Evolutionary conservation across 2,113 vertebrate species (phyloP).

Genomic region (Cynocephalus volans): DNA sequence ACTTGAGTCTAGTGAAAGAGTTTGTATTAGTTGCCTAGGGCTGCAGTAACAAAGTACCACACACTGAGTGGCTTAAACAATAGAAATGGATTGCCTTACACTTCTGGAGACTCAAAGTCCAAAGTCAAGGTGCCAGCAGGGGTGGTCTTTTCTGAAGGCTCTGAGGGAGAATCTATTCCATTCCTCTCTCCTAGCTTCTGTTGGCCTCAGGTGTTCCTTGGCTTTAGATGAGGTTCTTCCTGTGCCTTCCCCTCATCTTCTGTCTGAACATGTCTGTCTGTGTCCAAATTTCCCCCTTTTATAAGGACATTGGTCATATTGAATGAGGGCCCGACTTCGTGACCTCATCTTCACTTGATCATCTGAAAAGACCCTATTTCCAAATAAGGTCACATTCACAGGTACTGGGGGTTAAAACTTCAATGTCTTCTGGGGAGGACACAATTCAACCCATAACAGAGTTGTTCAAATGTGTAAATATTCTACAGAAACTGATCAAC

Average conservation of each 20-base stretch:
- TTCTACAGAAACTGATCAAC: background rate
- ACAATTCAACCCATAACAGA: background rate
- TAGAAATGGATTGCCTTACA: background rate
- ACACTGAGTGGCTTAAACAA: background rate
- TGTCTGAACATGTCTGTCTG: background rate
- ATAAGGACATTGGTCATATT: background rate
- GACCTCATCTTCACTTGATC: background rate
- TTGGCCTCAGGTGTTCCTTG: background rate
- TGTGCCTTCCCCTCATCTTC: background rate
- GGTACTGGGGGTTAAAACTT: background rate
- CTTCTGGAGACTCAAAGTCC: background rate
- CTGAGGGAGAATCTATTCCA: background rate
- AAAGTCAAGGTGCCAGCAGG: background rate
- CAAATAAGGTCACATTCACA: background rate
- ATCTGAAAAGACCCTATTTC: background rate
- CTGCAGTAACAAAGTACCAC: background rate
- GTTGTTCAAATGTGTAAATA: background rate
- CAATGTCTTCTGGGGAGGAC: background rate
- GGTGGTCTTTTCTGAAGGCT: background rate
- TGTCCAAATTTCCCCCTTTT: background rate
- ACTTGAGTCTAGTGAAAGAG: background rate
- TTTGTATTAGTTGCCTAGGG: background rate
- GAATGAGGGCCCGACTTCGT: background rate
- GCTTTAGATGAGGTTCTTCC: background rate
- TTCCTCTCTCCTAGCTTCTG: background rate